Evolutionary conservation across 2,888 invertebrate species (phyloP), one percentile per base, ranked within the genome.

Genomic region (Acheta domesticus): DNA sequence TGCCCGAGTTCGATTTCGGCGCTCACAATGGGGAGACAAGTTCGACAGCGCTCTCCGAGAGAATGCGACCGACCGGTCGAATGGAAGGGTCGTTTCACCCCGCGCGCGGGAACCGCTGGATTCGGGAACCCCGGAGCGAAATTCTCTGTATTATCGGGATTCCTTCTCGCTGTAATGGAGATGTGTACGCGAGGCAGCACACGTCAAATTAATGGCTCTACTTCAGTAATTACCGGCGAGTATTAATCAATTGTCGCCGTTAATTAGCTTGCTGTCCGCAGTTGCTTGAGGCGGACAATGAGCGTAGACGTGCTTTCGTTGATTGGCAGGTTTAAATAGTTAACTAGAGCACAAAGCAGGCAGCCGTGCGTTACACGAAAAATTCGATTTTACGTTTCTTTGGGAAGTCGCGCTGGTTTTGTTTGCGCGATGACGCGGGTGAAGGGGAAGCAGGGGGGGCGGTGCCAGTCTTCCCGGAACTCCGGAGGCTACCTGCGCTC

Each of bases 191-290:
- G 16, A 19, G n/a, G n/a, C n/a, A 62, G 62, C n/a, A 62, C 62
- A 62, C 62, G 62, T 62, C 62, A 62, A 14, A n/a, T 62, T n/a
- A 62, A 62, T n/a, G n/a, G 14, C 62, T 62, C 62, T 11, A 19
- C 62, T 62, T 62, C 62, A 19, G 62, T 62, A 62, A 62, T 62
- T 62, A 62, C 62, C 62, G 14, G 16, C 62, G 62, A 62, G 62
- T 62, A 62, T 62, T 62, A 62, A 62, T 62, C 62, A 62, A 62
- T 62, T 62, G 62, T 62, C 5, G 62, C 16, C 62, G 62, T 62
- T 62, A 62, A 62, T 62, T 62, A 62, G 62, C 62, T 62, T n/a
- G 62, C 62, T 62, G 62, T 62, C 62, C n/a, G 62, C 62, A n/a
- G n/a, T 19, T 14, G 62, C n/a, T 62, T 19, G 16, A 19, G 62